Evolutionary conservation across 2,888 invertebrate species (phyloP).

Genomic region (Amphipyra tragopoginis): DNA sequence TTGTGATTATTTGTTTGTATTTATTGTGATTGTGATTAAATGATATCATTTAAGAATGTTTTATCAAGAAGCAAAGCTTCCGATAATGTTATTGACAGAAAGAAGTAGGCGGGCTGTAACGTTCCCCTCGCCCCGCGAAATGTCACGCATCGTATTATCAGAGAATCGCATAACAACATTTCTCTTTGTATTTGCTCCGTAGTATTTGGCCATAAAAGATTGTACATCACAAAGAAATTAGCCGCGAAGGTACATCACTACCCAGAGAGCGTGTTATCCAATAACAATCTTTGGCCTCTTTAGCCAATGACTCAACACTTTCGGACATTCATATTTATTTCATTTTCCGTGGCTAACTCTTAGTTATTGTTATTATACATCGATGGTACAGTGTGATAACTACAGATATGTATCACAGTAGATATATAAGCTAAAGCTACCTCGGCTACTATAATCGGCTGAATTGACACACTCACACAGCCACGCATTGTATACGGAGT

Average conservation of each 20-base stretch:
- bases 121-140: too few species aligned
- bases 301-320: conserved; percentile 48
- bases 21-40: conserved; percentile 59
- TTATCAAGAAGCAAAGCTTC: conserved; percentile 65
- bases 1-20: conserved; percentile 64
- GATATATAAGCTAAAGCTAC: too few species aligned
- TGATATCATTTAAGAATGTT: conserved; percentile 60
- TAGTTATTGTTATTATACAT: conserved; percentile 35
- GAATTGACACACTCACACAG: too few species aligned
- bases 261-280: conserved; percentile 39
- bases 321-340: conserved; percentile 46
- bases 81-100: conserved; percentile 58
- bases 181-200: too few species aligned
- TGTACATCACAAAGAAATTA: conserved; percentile 35
- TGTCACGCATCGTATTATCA: too few species aligned
- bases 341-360: conserved; percentile 30
- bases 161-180: too few species aligned
- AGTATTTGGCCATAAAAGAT: background rate
- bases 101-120: too few species aligned
- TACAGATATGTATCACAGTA: too few species aligned
- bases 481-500: too few species aligned
- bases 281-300: conserved; percentile 46
- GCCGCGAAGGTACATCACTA: conserved; percentile 3
- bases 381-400: conserved; percentile 23
- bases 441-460: too few species aligned